These are phyloP conservation scores for Neoarius graeffei DNA, from an alignment of 2,113 vertebrate genomes.

Conservation along the genomic window DNA sequence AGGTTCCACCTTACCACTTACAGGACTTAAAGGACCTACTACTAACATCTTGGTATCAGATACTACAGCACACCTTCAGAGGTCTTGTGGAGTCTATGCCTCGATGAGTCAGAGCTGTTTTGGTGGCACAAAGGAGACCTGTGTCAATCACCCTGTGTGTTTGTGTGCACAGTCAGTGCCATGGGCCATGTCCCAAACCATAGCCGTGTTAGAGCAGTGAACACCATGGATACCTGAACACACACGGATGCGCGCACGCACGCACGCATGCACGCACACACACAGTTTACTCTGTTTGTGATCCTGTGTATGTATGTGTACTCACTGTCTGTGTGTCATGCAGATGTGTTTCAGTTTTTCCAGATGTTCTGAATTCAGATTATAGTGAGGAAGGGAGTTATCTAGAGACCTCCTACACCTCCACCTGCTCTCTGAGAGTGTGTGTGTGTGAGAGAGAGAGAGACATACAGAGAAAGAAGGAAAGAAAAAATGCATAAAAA, in stretches of 20 bases:
- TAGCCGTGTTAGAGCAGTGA: too few species aligned
- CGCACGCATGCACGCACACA: not conserved
- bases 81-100: too few species aligned
- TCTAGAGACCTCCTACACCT: slow-evolving; percentile 61
- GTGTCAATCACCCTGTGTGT: too few species aligned
- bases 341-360: slow-evolving; percentile 85
- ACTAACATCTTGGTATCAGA: too few species aligned
- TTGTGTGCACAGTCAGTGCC: too few species aligned
- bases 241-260: not conserved
- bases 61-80: too few species aligned
- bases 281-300: not conserved
- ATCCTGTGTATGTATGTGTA: slow-evolving; percentile 14
- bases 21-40: too few species aligned
- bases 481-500: not conserved
- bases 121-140: too few species aligned
- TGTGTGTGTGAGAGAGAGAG: slow-evolving; percentile 13
- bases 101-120: too few species aligned
- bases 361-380: slow-evolving; percentile 78
- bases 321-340: slow-evolving; percentile 89
- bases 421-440: slow-evolving; percentile 80
- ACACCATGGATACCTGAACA: too few species aligned
- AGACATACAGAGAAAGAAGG: slow-evolving; percentile 10
- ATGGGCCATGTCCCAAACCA: too few species aligned
- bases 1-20: too few species aligned
- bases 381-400: slow-evolving; percentile 61